Base-by-base conservation (phyloP, 1,140 invertebrate species). In the Apocrypta bakeri region DNA sequence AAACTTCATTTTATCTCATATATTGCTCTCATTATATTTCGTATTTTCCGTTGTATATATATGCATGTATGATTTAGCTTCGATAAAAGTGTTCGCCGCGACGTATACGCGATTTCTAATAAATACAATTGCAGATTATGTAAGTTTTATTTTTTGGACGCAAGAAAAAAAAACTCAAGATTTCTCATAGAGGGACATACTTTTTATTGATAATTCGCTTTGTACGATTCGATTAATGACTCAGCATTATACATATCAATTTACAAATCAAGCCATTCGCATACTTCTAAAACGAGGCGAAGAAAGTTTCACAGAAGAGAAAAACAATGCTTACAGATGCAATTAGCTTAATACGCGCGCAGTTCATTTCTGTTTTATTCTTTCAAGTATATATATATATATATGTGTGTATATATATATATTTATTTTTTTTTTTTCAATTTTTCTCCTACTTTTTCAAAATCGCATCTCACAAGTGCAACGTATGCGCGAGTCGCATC, bases 1-100 rank as follows among this genome's bases (percentile, higher is more conserved):
- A 86, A 84, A 83, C 63, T 83, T 82, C 71, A 84, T 71, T 33
- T 27, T 66, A 42, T 73, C 29, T 68, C 81, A 73, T 78, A 81
- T 81, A 75, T 74, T 56, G 48, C 48, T 40, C 29, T 2, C n/a
- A n/a, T 83, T 77, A 12, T 83, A 17, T 71, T 25, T 29, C 27
- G 63, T 66, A 42, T 79, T 74, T 76, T 75, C 56, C 76, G 73
- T 66, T 63, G 71, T 77, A 68, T 84, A 84, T 81, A n/a, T n/a
- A n/a, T n/a, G n/a, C 73, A 63, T 71, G 33, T 37, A n/a, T n/a
- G 7, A 42, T 42, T 42, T 42, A 11, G 7, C 3, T 42, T 42
- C 40, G 40, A 42, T n/a, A 37, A 37, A n/a, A 56, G 17, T 56
- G 48, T 17, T n/a, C 48, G n/a, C n/a, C n/a, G 48, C 48, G 17